phyloP scores from a whole-genome alignment of 2,113 vertebrate species.

The Mus spicilegus region DNA sequence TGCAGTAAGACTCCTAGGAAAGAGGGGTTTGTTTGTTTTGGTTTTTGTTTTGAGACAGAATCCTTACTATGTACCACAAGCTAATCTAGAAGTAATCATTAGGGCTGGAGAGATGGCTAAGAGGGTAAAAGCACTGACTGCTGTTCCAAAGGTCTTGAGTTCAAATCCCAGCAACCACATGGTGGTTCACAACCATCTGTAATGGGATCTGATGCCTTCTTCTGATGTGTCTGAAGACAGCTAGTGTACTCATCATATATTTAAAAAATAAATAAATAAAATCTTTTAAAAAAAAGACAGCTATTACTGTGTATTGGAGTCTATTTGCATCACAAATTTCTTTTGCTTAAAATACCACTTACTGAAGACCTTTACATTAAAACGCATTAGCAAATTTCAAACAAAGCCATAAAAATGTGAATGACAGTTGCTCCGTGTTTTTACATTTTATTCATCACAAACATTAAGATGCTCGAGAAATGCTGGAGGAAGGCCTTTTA shows the following conservation, averaged over 20 bases:
- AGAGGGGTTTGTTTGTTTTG: neutral
- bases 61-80: neutral
- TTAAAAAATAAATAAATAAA: too few species aligned
- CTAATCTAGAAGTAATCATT: neutral
- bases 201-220: too few species aligned
- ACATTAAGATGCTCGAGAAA: slow-evolving; percentile 65
- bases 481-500: slow-evolving; percentile 56
- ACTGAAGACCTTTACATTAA: neutral
- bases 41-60: neutral
- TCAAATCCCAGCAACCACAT: too few species aligned
- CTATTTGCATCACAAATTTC: neutral
- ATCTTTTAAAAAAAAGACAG: too few species aligned
- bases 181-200: too few species aligned
- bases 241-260: too few species aligned
- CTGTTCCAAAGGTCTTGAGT: too few species aligned
- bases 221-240: too few species aligned
- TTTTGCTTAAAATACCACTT: neutral
- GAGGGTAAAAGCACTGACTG: too few species aligned
- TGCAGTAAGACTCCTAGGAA: neutral
- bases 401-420: slow-evolving; percentile 34
- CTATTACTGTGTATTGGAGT: neutral
- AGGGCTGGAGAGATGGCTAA: too few species aligned
- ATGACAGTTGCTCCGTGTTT: slow-evolving; percentile 7
- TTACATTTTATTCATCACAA: slow-evolving; percentile 72
- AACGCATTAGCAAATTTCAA: neutral